Conservation (phyloP, 2,113 vertebrate genomes). For the Macroglossus sobrinus region DNA sequence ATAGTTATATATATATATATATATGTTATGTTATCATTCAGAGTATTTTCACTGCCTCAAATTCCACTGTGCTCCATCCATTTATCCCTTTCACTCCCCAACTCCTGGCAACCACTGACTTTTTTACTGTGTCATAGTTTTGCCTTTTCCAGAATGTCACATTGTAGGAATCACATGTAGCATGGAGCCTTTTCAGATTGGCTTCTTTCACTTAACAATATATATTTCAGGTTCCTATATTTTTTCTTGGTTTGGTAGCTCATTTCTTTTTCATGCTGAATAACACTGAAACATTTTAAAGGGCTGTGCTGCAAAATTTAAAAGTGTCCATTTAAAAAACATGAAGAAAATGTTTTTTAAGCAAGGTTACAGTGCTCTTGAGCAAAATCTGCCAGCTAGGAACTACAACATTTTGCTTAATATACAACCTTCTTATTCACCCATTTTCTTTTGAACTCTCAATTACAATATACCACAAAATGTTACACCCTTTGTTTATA, state of each 20-base stretch:
- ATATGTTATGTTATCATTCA: no score
- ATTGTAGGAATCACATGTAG: background rate
- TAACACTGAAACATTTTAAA: background rate
- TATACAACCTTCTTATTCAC: background rate
- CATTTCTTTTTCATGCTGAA: background rate
- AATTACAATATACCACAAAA: background rate
- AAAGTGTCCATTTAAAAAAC: background rate
- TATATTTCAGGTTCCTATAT: background rate
- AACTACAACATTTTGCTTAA: background rate
- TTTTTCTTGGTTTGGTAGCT: background rate
- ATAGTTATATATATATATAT: no score
- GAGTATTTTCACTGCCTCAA: background rate
- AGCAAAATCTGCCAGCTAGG: background rate
- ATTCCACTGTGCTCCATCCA: background rate
- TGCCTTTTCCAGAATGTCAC: background rate
- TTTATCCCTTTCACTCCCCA: background rate
- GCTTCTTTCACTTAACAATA: background rate
- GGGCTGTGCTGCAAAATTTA: background rate
- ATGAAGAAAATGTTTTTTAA: background rate
- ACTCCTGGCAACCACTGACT: background rate
- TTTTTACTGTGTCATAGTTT: background rate
- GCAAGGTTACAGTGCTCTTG: slow-evolving; percentile 44
- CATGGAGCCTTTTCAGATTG: background rate
- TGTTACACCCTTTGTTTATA: slow-evolving; percentile 3
- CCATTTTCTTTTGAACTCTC: background rate